Base-by-base conservation (phyloP, 64 coral and sea anemone genomes). In the Porites australiensis region DNA sequence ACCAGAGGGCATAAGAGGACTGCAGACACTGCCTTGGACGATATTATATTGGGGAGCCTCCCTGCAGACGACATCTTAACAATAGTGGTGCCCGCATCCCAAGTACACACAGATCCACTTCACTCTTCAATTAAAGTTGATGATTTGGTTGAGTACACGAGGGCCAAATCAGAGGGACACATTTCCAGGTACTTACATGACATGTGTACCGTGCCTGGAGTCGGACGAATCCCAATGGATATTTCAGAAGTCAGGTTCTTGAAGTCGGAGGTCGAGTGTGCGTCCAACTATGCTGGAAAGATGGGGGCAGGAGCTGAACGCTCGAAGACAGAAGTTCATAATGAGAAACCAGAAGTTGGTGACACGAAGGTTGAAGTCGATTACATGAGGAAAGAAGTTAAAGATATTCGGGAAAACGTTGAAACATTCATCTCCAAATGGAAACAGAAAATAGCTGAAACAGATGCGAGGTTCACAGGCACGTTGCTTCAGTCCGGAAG, bases 61-160 rank as follows among this genome's bases (percentile, higher is more conserved):
- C 88, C 88, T 37, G 88, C 88, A 46, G 88, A 90, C 44, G 77
- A 90, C 27, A 80, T 81, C 21, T 59, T 90, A 19, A 90, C 20
- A 13, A 47, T 81, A 14, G 54, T 71, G 12, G 51, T 82, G 18
- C 20, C 76, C 12, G 88, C 76, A 11, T 82, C 64, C 13, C 70
- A 82, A 21, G 62, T 90, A 1, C 82, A 70, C 22, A 21, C 76
- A 59, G 11, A 72, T 10, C 46, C 6, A 11, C 72, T 80, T 80
- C 60, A 90, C 15, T n/a, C 44, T 23, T 65, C 23, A 8, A 52
- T 70, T 37, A 15, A 44, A 46, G 50, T 48, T 3, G n/a, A 16
- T 16, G 88, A 72, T 71, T 59, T 80, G 19, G 11, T 81, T 50
- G 77, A 90, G 27, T 80, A 71, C 8, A 82, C 68, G 63, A 81